A percentile compares a stretch with the other conserved stretches of the same genome.
phyloP scores from a whole-genome alignment of 2,888 invertebrate genomes.

The Deilephila elpenor region DNA sequence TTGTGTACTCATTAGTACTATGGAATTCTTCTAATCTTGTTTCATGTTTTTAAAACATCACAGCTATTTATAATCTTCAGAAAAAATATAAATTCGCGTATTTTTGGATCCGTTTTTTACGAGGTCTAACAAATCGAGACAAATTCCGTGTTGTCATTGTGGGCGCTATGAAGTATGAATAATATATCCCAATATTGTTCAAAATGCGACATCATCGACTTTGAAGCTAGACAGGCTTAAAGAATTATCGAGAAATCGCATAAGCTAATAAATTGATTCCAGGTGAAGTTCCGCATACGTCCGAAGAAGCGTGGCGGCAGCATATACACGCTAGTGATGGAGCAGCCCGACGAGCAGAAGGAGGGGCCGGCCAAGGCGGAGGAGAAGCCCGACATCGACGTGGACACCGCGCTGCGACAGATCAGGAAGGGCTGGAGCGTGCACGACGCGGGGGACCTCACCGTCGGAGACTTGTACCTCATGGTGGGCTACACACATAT shows the following conservation, averaged over 20 bases:
- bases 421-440: constrained; percentile 91
- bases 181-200: too few relatives aligned
- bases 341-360: constrained; percentile 50
- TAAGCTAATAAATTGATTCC: not conserved
- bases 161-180: too few relatives aligned
- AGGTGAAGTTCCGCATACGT: constrained; percentile 78
- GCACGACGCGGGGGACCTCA: constrained; percentile 90
- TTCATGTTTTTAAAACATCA: not conserved
- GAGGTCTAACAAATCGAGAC: too few relatives aligned
- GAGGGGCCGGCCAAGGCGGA: constrained; percentile 43
- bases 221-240: too few relatives aligned
- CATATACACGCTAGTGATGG: constrained; percentile 67
- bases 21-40: not conserved
- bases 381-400: constrained; percentile 63
- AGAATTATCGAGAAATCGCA: too few relatives aligned
- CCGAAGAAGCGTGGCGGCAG: constrained; percentile 76
- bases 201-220: too few relatives aligned
- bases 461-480: constrained; percentile 95
- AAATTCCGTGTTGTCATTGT: too few relatives aligned
- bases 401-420: constrained; percentile 70
- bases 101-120: too few relatives aligned
- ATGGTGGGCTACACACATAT: constrained; percentile 85
- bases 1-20: constrained; percentile 3
- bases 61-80: not conserved
- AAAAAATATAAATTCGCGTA: too few relatives aligned